Evolutionary conservation across 2,888 invertebrate species (phyloP).

Genomic region (Amphiduros pacificus): DNA sequence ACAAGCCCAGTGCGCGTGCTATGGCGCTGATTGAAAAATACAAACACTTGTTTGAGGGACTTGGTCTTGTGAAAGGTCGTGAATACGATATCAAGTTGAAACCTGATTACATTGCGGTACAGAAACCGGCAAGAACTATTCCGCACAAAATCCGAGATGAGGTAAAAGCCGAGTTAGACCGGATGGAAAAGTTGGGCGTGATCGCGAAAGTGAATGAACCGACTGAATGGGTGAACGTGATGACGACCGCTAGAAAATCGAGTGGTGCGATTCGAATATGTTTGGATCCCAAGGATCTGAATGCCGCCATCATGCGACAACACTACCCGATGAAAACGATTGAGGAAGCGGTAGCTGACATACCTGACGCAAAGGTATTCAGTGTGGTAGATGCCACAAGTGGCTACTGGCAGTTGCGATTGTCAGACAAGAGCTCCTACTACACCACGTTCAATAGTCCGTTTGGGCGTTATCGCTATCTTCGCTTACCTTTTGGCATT

Average conservation of each 20-base stretch:
- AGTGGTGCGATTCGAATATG: background rate
- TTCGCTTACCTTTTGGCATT: conserved; percentile 30
- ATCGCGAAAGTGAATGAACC: too few species aligned
- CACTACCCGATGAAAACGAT: background rate
- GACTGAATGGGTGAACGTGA: background rate
- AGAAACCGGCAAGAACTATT: too few species aligned
- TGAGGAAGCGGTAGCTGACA: too few species aligned
- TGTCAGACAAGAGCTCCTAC: conserved; percentile 17
- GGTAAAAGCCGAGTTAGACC: too few species aligned
- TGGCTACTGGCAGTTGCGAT: conserved; percentile 14
- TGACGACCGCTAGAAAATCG: background rate
- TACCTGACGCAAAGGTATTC: conserved; percentile 26
- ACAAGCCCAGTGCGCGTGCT: too few species aligned
- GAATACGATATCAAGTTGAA: too few species aligned
- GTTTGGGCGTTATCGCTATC: conserved; percentile 27
- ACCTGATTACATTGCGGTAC: too few species aligned
- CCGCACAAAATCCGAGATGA: too few species aligned
- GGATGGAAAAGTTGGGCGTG: too few species aligned
- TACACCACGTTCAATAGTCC: conserved; percentile 29
- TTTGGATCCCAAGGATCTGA: background rate
- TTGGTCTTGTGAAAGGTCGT: too few species aligned
- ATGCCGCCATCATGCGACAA: background rate
- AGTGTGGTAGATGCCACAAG: conserved; percentile 26
- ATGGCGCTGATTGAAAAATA: too few species aligned
- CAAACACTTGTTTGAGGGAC: too few species aligned